Base-by-base conservation (phyloP, 2,113 vertebrate species). In the Zapus hudsonius region DNA sequence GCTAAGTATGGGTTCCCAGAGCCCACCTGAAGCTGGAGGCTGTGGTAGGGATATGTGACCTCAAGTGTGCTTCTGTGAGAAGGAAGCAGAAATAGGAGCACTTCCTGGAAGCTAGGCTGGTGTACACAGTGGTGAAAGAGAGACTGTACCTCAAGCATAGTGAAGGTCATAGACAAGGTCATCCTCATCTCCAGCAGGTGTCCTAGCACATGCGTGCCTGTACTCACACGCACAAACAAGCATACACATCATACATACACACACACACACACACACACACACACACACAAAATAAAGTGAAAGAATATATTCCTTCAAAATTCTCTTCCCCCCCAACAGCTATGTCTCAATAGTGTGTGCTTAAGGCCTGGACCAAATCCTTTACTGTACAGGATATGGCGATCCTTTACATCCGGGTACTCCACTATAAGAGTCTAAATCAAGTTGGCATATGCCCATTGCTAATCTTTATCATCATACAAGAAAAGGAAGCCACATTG, bases 281-380 rank as follows among this genome's bases (percentile, higher is more conserved):
- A 52, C 33, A 69, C 3, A 31, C n/a, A 5, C 66, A 74, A 94
- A 95, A 97, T 73, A 73, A 96, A 97, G 82, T 96, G 96, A 95
- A 96, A 91, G 91, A 97, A 73, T 72, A 97, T 57, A 94, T 93
- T 90, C 87, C 80, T 85, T 85, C 72, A 42, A 90, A 88, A 78
- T 22, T 23, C 29, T 29, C 70, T 66, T 9, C 20, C 96, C 20
- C 96, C 94, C 89, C 47, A 92, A 69, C 52, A 87, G 87, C 93
- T 67, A 86, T 69, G 93, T 87, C 89, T 59, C 94, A 97, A 83
- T 85, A 42, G 3, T 11, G 20, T 80, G 63, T 36, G 5, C 10
- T 29, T 29, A 47, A 74, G n/a, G 4, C 29, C 47, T 47, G 15
- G 19, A 64, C 9, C 52, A 40, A 59, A 55, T 10, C 42, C 31